Conservation (phyloP, 1,140 invertebrate species). For the Manduca sexta region DNA sequence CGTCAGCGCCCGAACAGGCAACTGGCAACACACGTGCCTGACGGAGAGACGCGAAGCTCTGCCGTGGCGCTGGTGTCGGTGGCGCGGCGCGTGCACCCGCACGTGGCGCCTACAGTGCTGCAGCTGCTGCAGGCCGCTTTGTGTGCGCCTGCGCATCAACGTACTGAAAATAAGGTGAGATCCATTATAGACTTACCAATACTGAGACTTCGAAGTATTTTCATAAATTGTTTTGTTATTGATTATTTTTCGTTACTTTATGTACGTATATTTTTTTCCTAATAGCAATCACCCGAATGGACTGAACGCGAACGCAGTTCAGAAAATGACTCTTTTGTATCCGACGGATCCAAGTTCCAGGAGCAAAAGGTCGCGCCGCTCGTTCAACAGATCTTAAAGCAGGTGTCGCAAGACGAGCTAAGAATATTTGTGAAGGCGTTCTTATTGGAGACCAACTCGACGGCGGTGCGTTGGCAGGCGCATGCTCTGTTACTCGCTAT, state of each 20-base stretch:
- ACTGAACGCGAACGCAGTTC: slow-evolving; percentile 61
- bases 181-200: no score
- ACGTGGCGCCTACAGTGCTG: slow-evolving; percentile 92
- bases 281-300: slow-evolving; percentile 40
- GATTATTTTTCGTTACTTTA: background rate
- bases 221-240: no score
- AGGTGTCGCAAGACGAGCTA: slow-evolving; percentile 71
- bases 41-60: slow-evolving; percentile 83
- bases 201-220: background rate
- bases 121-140: slow-evolving; percentile 92
- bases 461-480: slow-evolving; percentile 95
- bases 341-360: slow-evolving; percentile 69
- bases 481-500: slow-evolving; percentile 91
- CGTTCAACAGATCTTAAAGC: slow-evolving; percentile 65
- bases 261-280: no score
- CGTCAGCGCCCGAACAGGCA: slow-evolving; percentile 90
- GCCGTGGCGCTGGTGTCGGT: slow-evolving; percentile 85
- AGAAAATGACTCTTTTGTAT: slow-evolving; percentile 61
- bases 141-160: slow-evolving; percentile 70
- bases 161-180: no score
- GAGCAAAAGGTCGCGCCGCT: slow-evolving; percentile 60
- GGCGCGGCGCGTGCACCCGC: slow-evolving; percentile 91
- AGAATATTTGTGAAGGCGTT: slow-evolving; percentile 91
- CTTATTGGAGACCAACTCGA: slow-evolving; percentile 94
- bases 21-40: slow-evolving; percentile 95